A percentile compares a stretch with the other conserved stretches of the same genome.
phyloP scores from a whole-genome alignment of 2,797 vertebrate species.

The Peromyscus nudipes region DNA sequence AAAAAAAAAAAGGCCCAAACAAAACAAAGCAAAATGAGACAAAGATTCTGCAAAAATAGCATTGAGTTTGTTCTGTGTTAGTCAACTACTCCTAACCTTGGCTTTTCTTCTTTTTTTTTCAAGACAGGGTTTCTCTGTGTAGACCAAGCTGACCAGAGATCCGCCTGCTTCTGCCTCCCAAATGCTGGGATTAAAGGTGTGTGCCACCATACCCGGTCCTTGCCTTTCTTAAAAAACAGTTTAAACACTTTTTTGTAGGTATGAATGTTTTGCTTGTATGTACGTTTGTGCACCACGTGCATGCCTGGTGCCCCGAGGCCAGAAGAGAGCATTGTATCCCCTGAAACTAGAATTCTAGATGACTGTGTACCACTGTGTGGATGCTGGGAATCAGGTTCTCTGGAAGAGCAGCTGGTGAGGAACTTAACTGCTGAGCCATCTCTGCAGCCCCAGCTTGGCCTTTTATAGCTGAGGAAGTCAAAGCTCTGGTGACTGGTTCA shows the following conservation, averaged over 20 bases:
- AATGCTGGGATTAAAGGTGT: neutral
- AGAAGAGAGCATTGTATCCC: neutral
- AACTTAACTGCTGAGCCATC: neutral
- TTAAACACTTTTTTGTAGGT: neutral
- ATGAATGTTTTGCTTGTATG: neutral
- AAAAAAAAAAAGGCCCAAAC: rapidly evolving
- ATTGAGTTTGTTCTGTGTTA: neutral
- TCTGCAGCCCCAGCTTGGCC: neutral
- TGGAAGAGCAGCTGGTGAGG: neutral
- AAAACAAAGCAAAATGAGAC: neutral
- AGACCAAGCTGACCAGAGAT: neutral
- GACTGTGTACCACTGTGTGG: neutral
- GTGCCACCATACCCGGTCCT: neutral
- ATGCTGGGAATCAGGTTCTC: neutral
- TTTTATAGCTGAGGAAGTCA: neutral
- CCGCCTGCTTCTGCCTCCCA: neutral
- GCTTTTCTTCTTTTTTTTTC: neutral
- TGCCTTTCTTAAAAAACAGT: neutral
- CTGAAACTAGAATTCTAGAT: neutral
- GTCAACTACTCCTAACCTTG: neutral
- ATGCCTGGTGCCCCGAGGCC: neutral
- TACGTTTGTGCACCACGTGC: neutral
- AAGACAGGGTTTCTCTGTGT: neutral
- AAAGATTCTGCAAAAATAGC: neutral
- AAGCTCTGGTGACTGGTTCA: neutral